Evolutionary conservation across 2,888 invertebrate genomes (phyloP), one percentile per base, ranked within the genome.

Genomic region (Chouioia cunea): DNA sequence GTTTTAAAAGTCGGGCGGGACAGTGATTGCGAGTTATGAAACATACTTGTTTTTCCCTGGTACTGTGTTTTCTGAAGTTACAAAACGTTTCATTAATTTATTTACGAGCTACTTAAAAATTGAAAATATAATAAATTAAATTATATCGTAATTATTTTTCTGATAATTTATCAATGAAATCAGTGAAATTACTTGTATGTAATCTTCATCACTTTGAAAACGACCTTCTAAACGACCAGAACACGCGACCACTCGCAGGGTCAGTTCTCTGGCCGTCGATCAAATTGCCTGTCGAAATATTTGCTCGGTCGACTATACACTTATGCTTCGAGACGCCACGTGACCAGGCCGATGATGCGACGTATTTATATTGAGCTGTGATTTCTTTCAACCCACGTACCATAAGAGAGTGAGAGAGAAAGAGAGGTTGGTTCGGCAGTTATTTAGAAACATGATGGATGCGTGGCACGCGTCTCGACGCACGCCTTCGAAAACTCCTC

Each of bases 371-470:
- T 57, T 58, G 36, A 10, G 58, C 43, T 20, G 57, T 36, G 60
- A 63, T 71, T 71, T 67, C 66, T 57, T 50, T 46, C 14, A 20
- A 15, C 50, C 27, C 16, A 44, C 44, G 47, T 59, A 22, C n/a
- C 46, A 58, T 44, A 22, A 62, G 14, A 53, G 44, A 56, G 70
- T 62, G 67, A 65, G 63, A 74, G 53, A 59, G 70, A 57, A 43
- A 18, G 36, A 58, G 63, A 48, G 47, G 57, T 48, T 47, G 52
- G 23, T 56, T 22, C 43, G 27, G 56, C 18, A 12, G 50, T 73
- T 74, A 73, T 81, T 84, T 81, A 82, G 78, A 80, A 77, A 80
- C 80, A 84, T 85, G 85, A 85, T 85, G 79, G 84, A 85, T 85
- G 82, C 78, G 75, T 74, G 83, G 80, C 85, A 85, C 85, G 84